Base-by-base conservation (phyloP, 2,888 invertebrate species). In the Thecophora atra region DNA sequence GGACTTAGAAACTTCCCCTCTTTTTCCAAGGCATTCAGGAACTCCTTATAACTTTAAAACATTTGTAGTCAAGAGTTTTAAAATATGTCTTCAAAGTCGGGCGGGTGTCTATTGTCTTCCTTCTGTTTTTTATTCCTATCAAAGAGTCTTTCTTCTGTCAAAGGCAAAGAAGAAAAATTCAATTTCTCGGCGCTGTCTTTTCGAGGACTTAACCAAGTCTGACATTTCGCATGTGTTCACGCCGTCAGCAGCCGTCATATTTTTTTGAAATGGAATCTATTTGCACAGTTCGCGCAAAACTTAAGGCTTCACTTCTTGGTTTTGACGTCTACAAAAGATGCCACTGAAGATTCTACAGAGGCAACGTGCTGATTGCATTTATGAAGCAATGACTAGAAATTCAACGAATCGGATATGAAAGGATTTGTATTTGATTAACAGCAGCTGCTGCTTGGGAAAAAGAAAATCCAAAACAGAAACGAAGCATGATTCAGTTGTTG, bases 251-350 rank as follows among this genome's bases (percentile, higher is more conserved):
- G n/a, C 5, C 26, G 60, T 60, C 30, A 30, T 26, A n/a, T 17
- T 8, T 37, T n/a, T n/a, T n/a, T 60, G 17, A 30, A 60, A 60
- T 60, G 26, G 30, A 28, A 60, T 60, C 30, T 60, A n/a, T 60
- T n/a, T 60, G n/a, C 30, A 60, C n/a, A 60, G n/a, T 60, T 60
- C 28, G 28, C 26, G 60, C n/a, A 26, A 60, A 60, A 60, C n/a
- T 60, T 26, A n/a, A 60, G 60, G 60, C n/a, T 60, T 60, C 63
- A 63, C 44, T 63, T 63, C 11, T 30, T 60, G 17, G n/a, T n/a
- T n/a, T n/a, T n/a, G n/a, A n/a, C n/a, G n/a, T n/a, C n/a, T n/a
- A n/a, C n/a, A n/a, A n/a, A n/a, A n/a, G n/a, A n/a, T n/a, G n/a
- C n/a, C n/a, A n/a, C 30, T 47, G 47, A 47, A 47, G 47, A 47